phyloP scores from a whole-genome alignment of 2,888 invertebrate genomes.

The Eupithecia dodoneata region DNA sequence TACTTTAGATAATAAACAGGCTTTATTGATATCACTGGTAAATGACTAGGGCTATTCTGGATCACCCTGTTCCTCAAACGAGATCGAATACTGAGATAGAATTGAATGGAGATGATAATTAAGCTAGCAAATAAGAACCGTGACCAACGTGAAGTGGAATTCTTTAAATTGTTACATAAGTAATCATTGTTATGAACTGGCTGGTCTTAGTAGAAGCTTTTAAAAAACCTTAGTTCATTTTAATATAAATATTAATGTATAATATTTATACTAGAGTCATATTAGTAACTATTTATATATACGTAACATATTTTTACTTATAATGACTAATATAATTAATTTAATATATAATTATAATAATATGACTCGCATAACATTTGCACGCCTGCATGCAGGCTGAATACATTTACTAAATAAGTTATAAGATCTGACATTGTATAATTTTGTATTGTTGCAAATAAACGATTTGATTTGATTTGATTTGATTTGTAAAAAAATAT shows the following conservation, averaged over 20 bases:
- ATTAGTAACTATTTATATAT: no score
- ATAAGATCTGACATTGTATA: no score
- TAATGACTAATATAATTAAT: no score
- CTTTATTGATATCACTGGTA: neutral
- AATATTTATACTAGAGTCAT: no score
- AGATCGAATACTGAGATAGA: conserved; percentile 71
- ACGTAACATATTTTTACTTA: no score
- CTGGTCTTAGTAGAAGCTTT: neutral
- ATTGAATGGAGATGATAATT: conserved; percentile 73
- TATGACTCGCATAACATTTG: no score
- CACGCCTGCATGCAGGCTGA: no score
- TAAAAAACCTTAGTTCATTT: neutral
- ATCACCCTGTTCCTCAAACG: conserved; percentile 35
- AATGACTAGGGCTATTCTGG: neutral
- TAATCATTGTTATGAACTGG: conserved; percentile 16
- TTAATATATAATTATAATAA: no score
- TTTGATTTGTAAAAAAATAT: no score
- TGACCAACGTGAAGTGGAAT: conserved; percentile 53
- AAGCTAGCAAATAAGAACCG: conserved; percentile 77
- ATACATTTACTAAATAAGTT: no score
- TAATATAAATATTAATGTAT: neutral
- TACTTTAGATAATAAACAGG: neutral
- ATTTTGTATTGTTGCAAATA: no score
- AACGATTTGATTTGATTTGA: no score
- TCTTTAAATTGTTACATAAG: conserved; percentile 38